Conservation (phyloP, 2,113 vertebrate genomes). For the Dascyllus trimaculatus region DNA sequence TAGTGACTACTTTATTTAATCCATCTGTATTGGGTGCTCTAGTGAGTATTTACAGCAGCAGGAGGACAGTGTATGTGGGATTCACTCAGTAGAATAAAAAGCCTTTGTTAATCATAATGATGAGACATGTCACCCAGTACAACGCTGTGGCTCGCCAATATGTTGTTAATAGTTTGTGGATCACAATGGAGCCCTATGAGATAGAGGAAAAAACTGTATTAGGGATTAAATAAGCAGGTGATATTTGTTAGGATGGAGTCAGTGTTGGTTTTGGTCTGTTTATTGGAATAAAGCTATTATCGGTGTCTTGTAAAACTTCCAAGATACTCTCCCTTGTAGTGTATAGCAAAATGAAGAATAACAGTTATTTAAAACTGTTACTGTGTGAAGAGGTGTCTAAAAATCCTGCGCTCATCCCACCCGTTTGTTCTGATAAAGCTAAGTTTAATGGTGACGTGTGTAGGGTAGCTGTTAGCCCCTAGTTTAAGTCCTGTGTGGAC, state of each 20-base stretch:
- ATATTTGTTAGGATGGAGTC: no score
- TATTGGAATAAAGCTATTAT: not conserved
- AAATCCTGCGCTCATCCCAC: constrained; percentile 12
- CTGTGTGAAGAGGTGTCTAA: constrained; percentile 3
- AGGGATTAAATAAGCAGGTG: not conserved
- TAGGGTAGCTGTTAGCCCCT: constrained; percentile 1
- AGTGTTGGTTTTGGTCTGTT: constrained; percentile 37
- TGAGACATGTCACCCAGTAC: not conserved
- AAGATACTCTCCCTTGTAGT: no score
- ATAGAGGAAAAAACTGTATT: not conserved
- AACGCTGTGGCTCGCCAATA: not conserved
- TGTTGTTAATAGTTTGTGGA: not conserved
- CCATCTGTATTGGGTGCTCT: no score
- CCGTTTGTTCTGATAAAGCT: not conserved
- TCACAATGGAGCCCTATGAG: not conserved
- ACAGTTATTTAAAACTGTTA: not conserved
- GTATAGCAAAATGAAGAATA: not conserved
- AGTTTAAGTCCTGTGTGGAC: constrained; percentile 2
- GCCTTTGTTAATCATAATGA: no score
- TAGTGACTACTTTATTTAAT: no score
- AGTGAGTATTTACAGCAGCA: no score
- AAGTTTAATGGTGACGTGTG: not conserved
- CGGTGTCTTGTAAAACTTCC: no score
- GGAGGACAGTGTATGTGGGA: no score
- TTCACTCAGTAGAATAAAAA: no score